Percentiles rank a stretch among this genome's conserved stretches.
Evolutionary conservation across 2,888 invertebrate genomes (phyloP).

Genomic region (Arctia plantaginis): DNA sequence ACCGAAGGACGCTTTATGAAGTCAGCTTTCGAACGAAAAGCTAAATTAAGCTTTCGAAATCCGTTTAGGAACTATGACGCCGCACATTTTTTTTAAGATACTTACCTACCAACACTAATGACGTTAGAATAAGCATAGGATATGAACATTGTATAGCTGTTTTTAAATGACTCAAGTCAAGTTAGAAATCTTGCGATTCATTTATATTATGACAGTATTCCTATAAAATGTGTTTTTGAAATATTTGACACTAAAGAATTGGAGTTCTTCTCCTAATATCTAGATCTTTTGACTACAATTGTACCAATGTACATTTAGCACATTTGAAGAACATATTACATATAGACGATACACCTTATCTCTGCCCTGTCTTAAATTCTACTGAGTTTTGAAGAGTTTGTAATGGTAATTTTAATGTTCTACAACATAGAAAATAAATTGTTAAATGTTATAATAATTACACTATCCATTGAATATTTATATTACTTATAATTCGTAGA

Average conservation of each 20-base stretch:
- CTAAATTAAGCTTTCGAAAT: background rate
- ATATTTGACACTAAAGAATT: background rate
- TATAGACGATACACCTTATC: background rate
- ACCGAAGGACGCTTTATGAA: background rate
- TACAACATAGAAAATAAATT: background rate
- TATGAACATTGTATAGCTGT: background rate
- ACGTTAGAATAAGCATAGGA: background rate
- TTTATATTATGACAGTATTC: background rate
- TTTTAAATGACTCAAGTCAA: background rate
- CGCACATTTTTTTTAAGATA: background rate
- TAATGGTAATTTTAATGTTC: background rate
- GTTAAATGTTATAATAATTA: background rate
- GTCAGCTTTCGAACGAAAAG: too few species aligned
- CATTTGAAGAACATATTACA: background rate
- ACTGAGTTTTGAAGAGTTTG: background rate
- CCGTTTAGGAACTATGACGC: background rate
- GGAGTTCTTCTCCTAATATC: background rate
- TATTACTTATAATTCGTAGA: background rate
- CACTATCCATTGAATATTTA: background rate
- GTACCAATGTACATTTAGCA: background rate
- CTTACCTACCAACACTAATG: background rate
- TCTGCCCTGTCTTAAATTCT: background rate
- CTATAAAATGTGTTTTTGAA: background rate
- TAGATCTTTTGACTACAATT: background rate
- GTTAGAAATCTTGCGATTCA: background rate